Evolutionary conservation across 2,113 vertebrate genomes (phyloP).

Genomic region (Nibea coibor): DNA sequence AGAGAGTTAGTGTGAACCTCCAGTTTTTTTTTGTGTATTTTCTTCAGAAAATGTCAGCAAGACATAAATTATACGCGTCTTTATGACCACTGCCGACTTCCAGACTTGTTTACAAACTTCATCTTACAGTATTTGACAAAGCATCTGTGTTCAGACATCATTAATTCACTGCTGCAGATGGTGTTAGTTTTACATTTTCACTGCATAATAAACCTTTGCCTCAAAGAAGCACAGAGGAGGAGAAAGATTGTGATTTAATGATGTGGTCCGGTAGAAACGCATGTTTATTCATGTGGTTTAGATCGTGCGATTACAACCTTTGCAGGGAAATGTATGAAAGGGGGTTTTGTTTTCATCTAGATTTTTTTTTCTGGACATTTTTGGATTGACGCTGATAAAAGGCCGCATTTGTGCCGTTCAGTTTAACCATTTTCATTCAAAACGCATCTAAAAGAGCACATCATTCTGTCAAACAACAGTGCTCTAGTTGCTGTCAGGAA

Average conservation of each 20-base stretch:
- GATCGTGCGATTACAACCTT: not conserved
- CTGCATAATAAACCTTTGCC: slow-evolving; percentile 1
- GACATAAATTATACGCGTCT: slow-evolving; percentile 14
- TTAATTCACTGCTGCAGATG: slow-evolving; percentile 44
- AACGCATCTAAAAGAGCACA: too few relatives aligned
- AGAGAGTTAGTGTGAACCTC: not conserved
- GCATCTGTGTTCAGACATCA: slow-evolving; percentile 26
- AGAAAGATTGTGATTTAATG: not conserved
- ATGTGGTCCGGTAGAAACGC: not conserved
- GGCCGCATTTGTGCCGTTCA: too few relatives aligned
- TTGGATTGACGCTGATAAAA: too few relatives aligned
- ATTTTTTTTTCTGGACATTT: too few relatives aligned
- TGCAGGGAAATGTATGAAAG: not conserved
- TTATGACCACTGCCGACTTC: not conserved
- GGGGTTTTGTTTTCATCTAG: not conserved
- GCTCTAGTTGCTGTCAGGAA: too few relatives aligned
- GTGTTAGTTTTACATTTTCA: slow-evolving; percentile 4
- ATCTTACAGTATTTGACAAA: slow-evolving; percentile 9
- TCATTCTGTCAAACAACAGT: too few relatives aligned
- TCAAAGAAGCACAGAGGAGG: not conserved
- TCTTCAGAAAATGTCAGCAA: not conserved
- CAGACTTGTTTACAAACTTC: slow-evolving; percentile 37
- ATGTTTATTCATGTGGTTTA: not conserved
- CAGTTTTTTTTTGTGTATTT: slow-evolving; percentile 8
- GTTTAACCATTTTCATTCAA: too few relatives aligned